These are phyloP conservation scores for Lophura nycthemera DNA, from an alignment of 2,113 vertebrate genomes.

Conservation along the genomic window DNA sequence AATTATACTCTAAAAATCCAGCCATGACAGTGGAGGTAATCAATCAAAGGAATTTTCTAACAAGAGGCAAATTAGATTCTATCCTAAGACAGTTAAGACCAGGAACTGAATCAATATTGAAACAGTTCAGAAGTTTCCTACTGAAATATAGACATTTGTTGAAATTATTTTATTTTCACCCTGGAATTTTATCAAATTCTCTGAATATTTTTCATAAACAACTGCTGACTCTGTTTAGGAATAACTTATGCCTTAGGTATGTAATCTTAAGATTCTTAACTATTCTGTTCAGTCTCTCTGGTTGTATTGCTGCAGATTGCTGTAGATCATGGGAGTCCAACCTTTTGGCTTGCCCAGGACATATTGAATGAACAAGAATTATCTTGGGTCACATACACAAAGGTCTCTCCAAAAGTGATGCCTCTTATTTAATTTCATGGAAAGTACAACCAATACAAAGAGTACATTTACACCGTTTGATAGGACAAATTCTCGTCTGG, in stretches of 20 bases:
- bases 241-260: not conserved
- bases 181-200: not conserved
- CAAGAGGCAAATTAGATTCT: not conserved
- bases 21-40: not conserved
- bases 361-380: too few species aligned
- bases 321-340: too few species aligned
- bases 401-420: too few species aligned
- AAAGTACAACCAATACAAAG: too few species aligned
- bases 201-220: not conserved
- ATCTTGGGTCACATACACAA: too few species aligned
- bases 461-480: too few species aligned
- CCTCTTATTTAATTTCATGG: too few species aligned
- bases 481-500: too few species aligned
- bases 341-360: too few species aligned
- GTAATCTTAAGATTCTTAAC: not conserved
- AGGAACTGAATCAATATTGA: not conserved
- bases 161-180: not conserved
- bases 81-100: not conserved
- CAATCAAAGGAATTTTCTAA: not conserved
- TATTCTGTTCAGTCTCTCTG: not conserved
- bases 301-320: not conserved
- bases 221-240: not conserved
- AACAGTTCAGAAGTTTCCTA: not conserved
- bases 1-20: not conserved
- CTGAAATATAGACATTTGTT: not conserved